Conservation (phyloP, 2,888 invertebrate genomes). For the Dynastes hyllus region DNA sequence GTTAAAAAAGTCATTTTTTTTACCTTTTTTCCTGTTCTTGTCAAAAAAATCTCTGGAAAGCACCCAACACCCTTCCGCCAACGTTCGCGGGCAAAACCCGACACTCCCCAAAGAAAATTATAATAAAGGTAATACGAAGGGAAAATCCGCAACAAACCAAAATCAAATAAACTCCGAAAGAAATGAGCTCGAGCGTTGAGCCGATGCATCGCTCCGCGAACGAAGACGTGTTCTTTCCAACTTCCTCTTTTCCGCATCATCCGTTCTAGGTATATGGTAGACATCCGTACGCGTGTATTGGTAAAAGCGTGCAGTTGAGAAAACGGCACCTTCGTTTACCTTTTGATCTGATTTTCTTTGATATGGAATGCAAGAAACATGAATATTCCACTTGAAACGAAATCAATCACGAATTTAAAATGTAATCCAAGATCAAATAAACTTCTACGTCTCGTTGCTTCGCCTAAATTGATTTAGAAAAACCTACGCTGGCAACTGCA, state of each 20-base stretch:
- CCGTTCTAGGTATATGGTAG: not conserved
- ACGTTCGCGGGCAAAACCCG: conserved; percentile 39
- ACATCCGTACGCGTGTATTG: not conserved
- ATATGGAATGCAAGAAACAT: conserved; percentile 62
- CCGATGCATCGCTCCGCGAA: conserved; percentile 22
- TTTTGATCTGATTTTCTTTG: conserved; percentile 65
- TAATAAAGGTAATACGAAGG: conserved; percentile 41
- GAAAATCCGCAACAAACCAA: conserved; percentile 47
- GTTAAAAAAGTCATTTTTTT: no score
- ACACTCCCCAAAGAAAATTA: conserved; percentile 35
- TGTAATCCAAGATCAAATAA: conserved; percentile 62
- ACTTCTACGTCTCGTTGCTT: conserved; percentile 55
- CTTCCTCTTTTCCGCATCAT: conserved; percentile 22
- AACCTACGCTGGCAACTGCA: conserved; percentile 29
- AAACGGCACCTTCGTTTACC: conserved; percentile 54
- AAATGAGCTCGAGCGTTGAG: conserved; percentile 25
- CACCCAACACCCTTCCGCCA: conserved; percentile 31
- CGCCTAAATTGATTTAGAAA: conserved; percentile 50
- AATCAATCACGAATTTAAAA: conserved; percentile 62
- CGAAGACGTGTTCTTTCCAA: conserved; percentile 8
- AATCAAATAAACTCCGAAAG: conserved; percentile 46
- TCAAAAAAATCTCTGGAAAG: conserved; percentile 24
- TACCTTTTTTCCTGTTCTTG: no score
- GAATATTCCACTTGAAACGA: conserved; percentile 63
- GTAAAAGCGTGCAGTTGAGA: conserved; percentile 48